phyloP scores from a whole-genome alignment of 2,888 invertebrate genomes.

The Boloria selene region DNA sequence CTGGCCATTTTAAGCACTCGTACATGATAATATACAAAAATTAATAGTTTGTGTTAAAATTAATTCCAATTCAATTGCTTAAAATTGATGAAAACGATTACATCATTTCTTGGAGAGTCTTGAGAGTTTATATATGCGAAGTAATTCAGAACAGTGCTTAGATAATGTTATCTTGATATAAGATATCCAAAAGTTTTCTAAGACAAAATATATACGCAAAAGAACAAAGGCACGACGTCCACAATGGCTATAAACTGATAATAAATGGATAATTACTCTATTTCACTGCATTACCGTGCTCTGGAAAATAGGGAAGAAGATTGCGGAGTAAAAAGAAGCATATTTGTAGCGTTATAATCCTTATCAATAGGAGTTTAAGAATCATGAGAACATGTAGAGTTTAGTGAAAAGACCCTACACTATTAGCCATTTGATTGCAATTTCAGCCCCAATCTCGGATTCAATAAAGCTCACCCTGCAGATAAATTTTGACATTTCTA shows the following conservation, averaged over 20 bases:
- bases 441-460: slow-evolving; percentile 57
- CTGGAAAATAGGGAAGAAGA: slow-evolving; percentile 37
- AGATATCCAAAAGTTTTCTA: neutral
- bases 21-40: slow-evolving; percentile 9
- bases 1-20: slow-evolving; percentile 36
- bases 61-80: neutral
- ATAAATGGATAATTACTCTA: slow-evolving; percentile 81
- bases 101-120: too few relatives aligned
- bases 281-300: slow-evolving; percentile 72
- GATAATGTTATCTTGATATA: too few relatives aligned
- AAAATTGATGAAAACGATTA: too few relatives aligned
- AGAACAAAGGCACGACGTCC: slow-evolving; percentile 47
- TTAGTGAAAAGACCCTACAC: slow-evolving; percentile 59
- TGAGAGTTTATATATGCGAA: too few relatives aligned
- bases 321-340: slow-evolving; percentile 1
- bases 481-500: slow-evolving; percentile 74
- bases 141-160: too few relatives aligned
- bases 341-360: slow-evolving; percentile 23
- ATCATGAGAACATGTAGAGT: slow-evolving; percentile 42
- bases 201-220: slow-evolving; percentile 32
- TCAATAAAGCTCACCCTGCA: slow-evolving; percentile 69
- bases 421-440: slow-evolving; percentile 71
- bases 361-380: slow-evolving; percentile 24
- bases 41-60: neutral
- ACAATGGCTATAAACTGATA: slow-evolving; percentile 74